Percentiles rank a stretch among this genome's conserved stretches.
Evolutionary conservation across 2,113 vertebrate species (phyloP).

Genomic region (Hylia prasina): DNA sequence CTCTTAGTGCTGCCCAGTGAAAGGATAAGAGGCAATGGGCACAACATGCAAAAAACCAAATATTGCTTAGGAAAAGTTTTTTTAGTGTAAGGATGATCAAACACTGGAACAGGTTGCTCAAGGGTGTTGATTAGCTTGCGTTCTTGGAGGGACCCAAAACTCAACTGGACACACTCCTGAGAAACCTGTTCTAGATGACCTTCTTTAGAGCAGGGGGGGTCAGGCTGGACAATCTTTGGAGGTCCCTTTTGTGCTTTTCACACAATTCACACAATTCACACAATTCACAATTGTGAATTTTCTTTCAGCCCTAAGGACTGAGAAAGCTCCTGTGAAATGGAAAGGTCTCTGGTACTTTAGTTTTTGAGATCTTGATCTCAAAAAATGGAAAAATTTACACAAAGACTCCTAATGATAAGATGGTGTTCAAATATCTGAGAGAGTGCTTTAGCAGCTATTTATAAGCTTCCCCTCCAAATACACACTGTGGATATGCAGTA

Average conservation of each 20-base stretch:
- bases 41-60: not conserved
- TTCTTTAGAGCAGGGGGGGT: not conserved
- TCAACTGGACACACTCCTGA: not conserved
- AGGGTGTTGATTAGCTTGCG: not conserved
- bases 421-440: not conserved
- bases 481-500: not conserved
- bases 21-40: not conserved
- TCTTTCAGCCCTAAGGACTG: not conserved
- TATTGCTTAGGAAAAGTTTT: not conserved
- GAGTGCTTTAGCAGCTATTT: not conserved
- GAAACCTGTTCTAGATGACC: not conserved
- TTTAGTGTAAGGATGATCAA: not conserved
- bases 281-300: not conserved
- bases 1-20: not conserved
- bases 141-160: not conserved
- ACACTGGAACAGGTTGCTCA: not conserved
- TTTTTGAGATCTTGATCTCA: not conserved
- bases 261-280: no score
- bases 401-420: not conserved
- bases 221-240: not conserved
- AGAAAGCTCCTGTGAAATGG: not conserved
- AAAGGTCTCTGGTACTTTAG: not conserved
- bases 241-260: not conserved
- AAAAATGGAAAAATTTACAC: not conserved
- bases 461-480: not conserved